Evolutionary conservation across 2,797 vertebrate genomes (phyloP).

Genomic region (Rhynchonycteris naso): DNA sequence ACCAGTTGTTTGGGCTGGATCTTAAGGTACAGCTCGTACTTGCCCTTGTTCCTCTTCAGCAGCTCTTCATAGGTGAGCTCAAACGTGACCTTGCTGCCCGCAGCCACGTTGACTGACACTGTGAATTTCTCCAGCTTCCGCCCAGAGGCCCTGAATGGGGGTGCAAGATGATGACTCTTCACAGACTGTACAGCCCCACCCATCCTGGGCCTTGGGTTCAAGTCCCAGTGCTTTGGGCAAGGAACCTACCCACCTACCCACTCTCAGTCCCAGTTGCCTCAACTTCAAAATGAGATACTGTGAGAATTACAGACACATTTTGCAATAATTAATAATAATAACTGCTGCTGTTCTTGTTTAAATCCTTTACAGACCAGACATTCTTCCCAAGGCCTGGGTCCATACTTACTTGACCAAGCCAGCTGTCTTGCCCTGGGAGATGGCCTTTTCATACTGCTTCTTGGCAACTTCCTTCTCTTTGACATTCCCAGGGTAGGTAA

Average conservation of each 20-base stretch:
- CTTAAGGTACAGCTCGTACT: slow-evolving; percentile 93
- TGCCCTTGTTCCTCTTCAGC: slow-evolving; percentile 91
- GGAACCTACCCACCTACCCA: neutral
- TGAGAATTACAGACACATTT: neutral
- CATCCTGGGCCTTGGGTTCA: neutral
- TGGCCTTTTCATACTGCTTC: slow-evolving; percentile 89
- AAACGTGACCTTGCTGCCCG: slow-evolving; percentile 92
- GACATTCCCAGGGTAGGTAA: slow-evolving; percentile 85
- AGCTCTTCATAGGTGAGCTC: slow-evolving; percentile 94
- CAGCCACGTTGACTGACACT: slow-evolving; percentile 93
- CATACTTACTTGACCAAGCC: slow-evolving; percentile 88
- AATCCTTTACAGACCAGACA: neutral
- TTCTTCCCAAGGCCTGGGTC: neutral
- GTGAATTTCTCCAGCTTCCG: slow-evolving; percentile 96
- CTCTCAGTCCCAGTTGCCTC: neutral
- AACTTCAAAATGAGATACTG: neutral
- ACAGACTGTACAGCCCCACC: neutral
- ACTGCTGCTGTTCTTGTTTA: neutral
- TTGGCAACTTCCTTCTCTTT: slow-evolving; percentile 90
- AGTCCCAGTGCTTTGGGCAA: neutral
- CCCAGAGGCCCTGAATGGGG: slow-evolving; percentile 89
- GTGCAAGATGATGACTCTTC: neutral
- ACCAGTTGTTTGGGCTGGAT: slow-evolving; percentile 92
- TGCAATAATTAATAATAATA: neutral
- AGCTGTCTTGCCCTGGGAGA: slow-evolving; percentile 88